These are phyloP conservation scores for Aphelenchoides fujianensis DNA, from an alignment of 1,140 invertebrate species.

Conservation along the genomic window DNA sequence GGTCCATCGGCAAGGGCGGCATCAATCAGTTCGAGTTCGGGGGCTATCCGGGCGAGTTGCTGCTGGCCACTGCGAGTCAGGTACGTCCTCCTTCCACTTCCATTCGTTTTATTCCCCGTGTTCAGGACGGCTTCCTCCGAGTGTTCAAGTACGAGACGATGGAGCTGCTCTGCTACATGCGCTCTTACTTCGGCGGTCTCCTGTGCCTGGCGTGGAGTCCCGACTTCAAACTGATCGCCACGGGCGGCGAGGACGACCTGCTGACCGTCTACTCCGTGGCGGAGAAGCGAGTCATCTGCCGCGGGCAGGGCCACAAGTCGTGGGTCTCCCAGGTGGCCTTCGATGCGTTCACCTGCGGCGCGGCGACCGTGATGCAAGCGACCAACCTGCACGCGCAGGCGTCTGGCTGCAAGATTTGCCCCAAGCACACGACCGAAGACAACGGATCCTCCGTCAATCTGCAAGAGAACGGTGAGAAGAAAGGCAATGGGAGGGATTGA, in stretches of 20 bases:
- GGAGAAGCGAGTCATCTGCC: conserved; percentile 79
- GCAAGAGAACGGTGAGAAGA: neutral
- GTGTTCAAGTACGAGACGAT: conserved; percentile 96
- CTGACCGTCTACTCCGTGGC: conserved; percentile 86
- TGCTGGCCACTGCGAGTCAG: conserved; percentile 76
- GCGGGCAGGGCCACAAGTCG: conserved; percentile 85
- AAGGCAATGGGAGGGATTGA: neutral
- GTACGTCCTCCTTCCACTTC: conserved; percentile 13
- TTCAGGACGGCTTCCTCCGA: conserved; percentile 88
- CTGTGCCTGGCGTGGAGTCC: conserved; percentile 89
- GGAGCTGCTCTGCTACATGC: conserved; percentile 78
- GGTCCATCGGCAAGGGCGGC: conserved; percentile 74
- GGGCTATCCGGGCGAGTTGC: conserved; percentile 78
- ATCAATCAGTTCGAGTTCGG: conserved; percentile 97
- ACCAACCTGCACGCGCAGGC: neutral
- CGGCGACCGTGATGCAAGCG: conserved; percentile 33
- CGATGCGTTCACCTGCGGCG: conserved; percentile 75
- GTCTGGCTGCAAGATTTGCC: neutral
- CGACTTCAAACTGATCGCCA: conserved; percentile 39
- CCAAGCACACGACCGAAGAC: neutral
- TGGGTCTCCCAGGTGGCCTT: conserved; percentile 95
- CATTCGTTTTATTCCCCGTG: neutral
- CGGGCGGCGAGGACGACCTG: conserved; percentile 90
- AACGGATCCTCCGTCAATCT: neutral
- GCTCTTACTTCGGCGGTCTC: conserved; percentile 81